Percentiles rank a stretch among this genome's conserved stretches.
Conservation (phyloP, 64 coral and sea anemone genomes). For the Platygyra sinensis region DNA sequence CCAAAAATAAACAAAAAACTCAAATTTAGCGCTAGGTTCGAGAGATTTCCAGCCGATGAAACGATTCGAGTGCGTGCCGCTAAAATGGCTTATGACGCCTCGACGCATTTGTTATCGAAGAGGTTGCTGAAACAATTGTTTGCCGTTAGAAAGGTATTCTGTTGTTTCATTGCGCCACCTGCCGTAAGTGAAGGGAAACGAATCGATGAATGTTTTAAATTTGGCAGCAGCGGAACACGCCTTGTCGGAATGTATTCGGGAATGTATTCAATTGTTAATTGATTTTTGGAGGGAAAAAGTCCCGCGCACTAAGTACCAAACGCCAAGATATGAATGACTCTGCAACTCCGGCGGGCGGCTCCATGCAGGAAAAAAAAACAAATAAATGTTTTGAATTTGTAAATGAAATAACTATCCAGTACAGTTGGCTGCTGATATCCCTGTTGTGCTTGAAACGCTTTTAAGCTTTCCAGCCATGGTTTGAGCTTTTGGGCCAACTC, state of each 20-base stretch:
- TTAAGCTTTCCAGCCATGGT: too few species aligned
- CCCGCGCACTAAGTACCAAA: not conserved
- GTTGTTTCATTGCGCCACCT: conserved; percentile 23
- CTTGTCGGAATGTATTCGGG: not conserved
- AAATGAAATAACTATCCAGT: too few species aligned
- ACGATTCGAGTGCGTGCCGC: not conserved
- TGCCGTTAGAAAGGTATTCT: conserved; percentile 2
- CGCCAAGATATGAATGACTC: not conserved
- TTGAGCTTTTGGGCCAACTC: too few species aligned
- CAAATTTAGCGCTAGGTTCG: not conserved
- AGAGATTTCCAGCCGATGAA: not conserved
- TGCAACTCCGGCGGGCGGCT: not conserved
- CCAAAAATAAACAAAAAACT: not conserved
- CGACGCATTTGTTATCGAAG: not conserved
- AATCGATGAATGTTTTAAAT: conserved; percentile 12
- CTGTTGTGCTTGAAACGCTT: too few species aligned
- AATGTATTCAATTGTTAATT: not conserved
- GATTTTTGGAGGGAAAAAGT: not conserved
- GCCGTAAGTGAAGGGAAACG: conserved; percentile 24
- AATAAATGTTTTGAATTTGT: too few species aligned
- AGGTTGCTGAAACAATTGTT: conserved; percentile 10
- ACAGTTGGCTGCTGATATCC: too few species aligned
- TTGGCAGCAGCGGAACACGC: not conserved
- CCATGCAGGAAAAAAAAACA: too few species aligned
- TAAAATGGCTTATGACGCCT: not conserved